Evolutionary conservation across 2,888 invertebrate genomes (phyloP), one percentile per base, ranked within the genome.

Genomic region (Melinopterus prodromus): DNA sequence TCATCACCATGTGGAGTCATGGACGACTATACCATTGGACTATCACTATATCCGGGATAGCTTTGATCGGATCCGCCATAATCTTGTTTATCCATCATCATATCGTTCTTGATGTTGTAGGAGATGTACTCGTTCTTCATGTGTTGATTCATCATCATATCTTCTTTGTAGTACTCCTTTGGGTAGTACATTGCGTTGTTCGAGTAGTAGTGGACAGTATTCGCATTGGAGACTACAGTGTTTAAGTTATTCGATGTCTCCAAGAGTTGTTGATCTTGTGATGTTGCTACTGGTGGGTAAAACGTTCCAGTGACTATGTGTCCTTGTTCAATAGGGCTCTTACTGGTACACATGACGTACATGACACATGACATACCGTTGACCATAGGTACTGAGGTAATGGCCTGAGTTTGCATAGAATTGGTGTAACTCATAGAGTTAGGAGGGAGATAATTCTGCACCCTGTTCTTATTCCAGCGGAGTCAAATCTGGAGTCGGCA

Each of bases 231-330:
- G 80, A 85, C 83, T 7, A 84, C 93, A 93, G 87, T 95, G 93
- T 14, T 85, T 75, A 87, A 81, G 36, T 84, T 84, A 82, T 85
- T 87, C 9, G 86, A 86, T n/a, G 87, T 85, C 14, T 93, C 93
- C 53, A 95, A 89, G 81, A 94, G 90, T 87, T 95, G 94, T 85
- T 95, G 94, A 83, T 95, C 96, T 86, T 96, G 95, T 3, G 95
- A 94, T 36, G 95, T 95, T 4, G 96, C 96, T 35, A 96, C 95
- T 0, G 97, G 97, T 16, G 97, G 97, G 88, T 96, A 97, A 90
- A 96, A 97, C 6, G 97, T 97, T 15, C 96, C 96, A n/a, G 96
- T 95, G 14, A 96, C 96, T 37, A 95, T 92, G 81, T 95, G 95
- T 0, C 95, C 94, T 87, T 95, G 95, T 86, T 96, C 96, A 36